phyloP scores from a whole-genome alignment of 2,113 vertebrate species.

The Cervus canadensis region DNA sequence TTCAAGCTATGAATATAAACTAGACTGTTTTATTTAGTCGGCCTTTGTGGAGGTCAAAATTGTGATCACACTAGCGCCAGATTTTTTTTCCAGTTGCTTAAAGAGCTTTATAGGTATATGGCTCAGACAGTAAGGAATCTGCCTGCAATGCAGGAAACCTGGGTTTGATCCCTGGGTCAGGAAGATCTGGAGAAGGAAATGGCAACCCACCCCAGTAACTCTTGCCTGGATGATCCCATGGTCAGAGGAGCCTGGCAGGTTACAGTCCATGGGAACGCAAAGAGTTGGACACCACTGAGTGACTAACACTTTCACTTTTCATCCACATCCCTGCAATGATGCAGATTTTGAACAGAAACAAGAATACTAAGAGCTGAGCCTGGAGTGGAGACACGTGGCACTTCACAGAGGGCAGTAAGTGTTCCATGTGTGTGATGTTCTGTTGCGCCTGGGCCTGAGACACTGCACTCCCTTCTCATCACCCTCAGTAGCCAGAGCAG shows the following conservation, averaged over 20 bases:
- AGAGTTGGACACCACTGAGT: not conserved
- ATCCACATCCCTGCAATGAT: not conserved
- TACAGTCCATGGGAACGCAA: not conserved
- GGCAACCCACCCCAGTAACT: not conserved
- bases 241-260: not conserved
- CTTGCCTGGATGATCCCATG: not conserved
- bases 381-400: not conserved
- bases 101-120: not conserved
- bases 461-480: not conserved
- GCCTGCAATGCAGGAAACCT: not conserved
- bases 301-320: not conserved
- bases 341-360: not conserved
- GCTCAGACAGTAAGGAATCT: not conserved
- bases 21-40: not conserved
- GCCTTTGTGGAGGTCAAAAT: not conserved
- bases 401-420: not conserved
- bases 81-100: not conserved
- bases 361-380: not conserved
- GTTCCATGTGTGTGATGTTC: not conserved
- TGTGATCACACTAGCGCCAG: not conserved
- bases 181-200: not conserved
- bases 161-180: not conserved
- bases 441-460: not conserved
- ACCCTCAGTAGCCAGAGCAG: not conserved
- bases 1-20: constrained; percentile 5